Conservation (phyloP, 2,113 vertebrate genomes). For the Furnarius figulus region DNA sequence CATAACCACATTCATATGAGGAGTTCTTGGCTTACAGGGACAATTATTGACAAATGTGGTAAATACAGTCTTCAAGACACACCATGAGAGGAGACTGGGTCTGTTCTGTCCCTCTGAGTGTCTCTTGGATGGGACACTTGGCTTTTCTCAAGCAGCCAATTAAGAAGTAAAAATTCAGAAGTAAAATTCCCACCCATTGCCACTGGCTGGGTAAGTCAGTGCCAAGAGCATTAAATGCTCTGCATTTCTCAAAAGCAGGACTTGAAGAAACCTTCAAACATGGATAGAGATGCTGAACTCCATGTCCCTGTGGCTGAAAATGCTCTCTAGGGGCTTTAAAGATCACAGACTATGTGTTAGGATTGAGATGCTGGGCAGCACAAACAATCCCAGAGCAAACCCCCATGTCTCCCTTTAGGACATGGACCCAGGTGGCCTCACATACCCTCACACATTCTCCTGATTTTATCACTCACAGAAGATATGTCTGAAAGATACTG, state of each 20-base stretch:
- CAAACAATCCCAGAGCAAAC: background rate
- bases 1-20: background rate
- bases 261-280: background rate
- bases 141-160: background rate
- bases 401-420: background rate
- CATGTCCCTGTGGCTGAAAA: background rate
- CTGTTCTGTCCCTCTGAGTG: background rate
- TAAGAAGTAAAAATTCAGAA: background rate
- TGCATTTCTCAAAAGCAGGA: background rate
- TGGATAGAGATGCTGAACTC: background rate
- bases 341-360: background rate
- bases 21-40: background rate
- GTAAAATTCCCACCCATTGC: background rate
- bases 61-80: background rate
- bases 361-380: background rate
- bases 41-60: background rate
- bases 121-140: background rate
- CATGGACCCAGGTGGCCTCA: background rate
- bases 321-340: background rate
- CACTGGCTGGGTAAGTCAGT: background rate
- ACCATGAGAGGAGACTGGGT: fast-evolving
- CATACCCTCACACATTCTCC: background rate
- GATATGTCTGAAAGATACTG: conserved; percentile 42
- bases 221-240: background rate
- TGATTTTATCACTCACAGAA: conserved; percentile 22